Conservation (phyloP, 2,888 invertebrate species). For the Callosobruchus maculatus region DNA sequence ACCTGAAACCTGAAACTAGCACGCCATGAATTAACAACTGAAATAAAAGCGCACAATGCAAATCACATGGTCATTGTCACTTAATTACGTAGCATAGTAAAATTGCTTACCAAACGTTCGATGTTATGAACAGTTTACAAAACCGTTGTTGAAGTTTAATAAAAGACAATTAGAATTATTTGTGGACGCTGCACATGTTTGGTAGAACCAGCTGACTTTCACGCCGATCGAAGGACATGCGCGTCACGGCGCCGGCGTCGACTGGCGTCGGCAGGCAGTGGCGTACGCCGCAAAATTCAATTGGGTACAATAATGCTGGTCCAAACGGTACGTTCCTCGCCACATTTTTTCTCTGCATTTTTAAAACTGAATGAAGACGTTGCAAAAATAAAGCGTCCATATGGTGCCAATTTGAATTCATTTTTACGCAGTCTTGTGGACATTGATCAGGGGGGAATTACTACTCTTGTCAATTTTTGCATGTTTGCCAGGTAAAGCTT, state of each 20-base stretch:
- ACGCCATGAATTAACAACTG: not conserved
- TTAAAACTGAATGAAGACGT: no score
- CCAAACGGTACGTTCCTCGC: no score
- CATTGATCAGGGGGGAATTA: no score
- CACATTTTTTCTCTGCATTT: no score
- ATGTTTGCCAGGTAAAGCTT: no score
- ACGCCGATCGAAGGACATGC: conserved; percentile 13
- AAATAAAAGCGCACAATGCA: not conserved
- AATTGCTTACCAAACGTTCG: not conserved
- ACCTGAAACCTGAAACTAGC: not conserved
- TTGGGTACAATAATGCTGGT: no score
- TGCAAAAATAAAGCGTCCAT: no score
- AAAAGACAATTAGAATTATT: conserved; percentile 8
- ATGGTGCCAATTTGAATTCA: no score
- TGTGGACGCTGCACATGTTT: conserved; percentile 7
- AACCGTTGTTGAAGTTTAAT: conserved; percentile 16
- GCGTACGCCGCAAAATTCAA: not conserved
- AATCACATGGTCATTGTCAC: not conserved
- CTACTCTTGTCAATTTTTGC: no score
- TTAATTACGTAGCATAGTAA: not conserved
- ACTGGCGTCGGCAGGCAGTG: conserved; percentile 1
- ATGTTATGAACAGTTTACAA: not conserved
- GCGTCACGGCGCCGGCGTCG: conserved; percentile 22
- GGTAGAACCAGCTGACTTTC: conserved; percentile 18
- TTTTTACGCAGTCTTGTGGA: no score